phyloP scores from a whole-genome alignment of 2,113 vertebrate species.

The Dascyllus trimaculatus region DNA sequence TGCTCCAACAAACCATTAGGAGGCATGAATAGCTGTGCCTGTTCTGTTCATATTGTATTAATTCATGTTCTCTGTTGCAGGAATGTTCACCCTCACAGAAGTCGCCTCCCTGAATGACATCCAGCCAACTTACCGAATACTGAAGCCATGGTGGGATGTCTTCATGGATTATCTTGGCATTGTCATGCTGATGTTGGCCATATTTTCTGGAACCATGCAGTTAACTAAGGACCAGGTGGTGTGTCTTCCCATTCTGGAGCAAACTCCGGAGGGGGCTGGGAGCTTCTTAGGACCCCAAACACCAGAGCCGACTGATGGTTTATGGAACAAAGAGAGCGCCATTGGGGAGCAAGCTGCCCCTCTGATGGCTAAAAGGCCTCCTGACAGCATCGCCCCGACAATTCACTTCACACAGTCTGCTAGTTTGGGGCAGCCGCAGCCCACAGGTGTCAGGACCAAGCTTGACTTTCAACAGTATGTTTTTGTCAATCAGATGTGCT shows the following conservation, averaged over 20 bases:
- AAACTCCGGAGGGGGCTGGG: constrained; percentile 73
- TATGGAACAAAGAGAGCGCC: constrained; percentile 77
- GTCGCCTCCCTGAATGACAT: constrained; percentile 98
- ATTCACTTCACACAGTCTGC: constrained; percentile 77
- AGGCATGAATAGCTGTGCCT: not conserved
- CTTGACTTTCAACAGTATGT: constrained; percentile 99
- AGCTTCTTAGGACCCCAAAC: constrained; percentile 55
- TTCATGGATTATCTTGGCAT: constrained; percentile 99
- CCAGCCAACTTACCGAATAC: constrained; percentile 96
- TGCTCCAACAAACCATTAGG: not conserved
- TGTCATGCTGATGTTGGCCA: constrained; percentile 98
- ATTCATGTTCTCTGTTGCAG: constrained; percentile 82
- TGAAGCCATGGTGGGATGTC: constrained; percentile 99
- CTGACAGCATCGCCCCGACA: constrained; percentile 81
- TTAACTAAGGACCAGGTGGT: constrained; percentile 99
- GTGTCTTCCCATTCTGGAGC: constrained; percentile 93
- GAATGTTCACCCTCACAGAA: constrained; percentile 99
- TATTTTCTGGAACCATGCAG: constrained; percentile 99
- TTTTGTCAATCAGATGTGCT: constrained; percentile 99
- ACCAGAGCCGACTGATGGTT: constrained; percentile 55
- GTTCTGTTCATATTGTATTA: not conserved
- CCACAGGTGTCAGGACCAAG: constrained; percentile 92
- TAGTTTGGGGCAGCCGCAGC: constrained; percentile 82
- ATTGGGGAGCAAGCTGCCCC: constrained; percentile 82
- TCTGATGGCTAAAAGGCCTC: constrained; percentile 82